phyloP scores from a whole-genome alignment of 2,797 vertebrate species.

The Notolepis coatsorum region DNA sequence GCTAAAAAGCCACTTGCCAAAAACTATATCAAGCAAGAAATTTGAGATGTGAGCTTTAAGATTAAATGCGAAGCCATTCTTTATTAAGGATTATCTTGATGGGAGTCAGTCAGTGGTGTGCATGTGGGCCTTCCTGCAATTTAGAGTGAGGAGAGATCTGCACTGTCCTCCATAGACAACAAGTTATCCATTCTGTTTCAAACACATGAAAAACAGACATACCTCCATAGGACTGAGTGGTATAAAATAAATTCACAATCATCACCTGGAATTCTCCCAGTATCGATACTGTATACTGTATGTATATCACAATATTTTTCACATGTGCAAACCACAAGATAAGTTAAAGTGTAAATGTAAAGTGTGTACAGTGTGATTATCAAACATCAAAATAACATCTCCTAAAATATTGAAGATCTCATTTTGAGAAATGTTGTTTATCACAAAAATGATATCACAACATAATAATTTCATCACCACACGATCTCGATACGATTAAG shows the following conservation, averaged over 20 bases:
- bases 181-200: conserved; percentile 76
- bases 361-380: no score
- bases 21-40: conserved; percentile 85
- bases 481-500: no score
- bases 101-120: conserved; percentile 78
- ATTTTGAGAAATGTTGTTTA: no score
- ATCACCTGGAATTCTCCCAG: no score
- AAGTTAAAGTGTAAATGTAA: no score
- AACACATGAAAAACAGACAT: conserved; percentile 71
- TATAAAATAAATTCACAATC: not conserved
- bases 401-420: no score
- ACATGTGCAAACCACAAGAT: no score
- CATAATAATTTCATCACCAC: no score
- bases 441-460: no score
- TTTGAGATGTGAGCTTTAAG: conserved; percentile 79
- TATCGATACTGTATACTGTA: no score
- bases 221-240: conserved; percentile 42
- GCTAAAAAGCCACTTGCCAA: conserved; percentile 79
- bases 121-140: conserved; percentile 78
- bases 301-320: no score
- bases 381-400: no score
- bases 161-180: conserved; percentile 73
- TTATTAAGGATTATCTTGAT: conserved; percentile 88
- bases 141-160: conserved; percentile 78
- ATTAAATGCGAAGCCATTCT: conserved; percentile 86